These are phyloP conservation scores for Acrocera orbiculus DNA, from an alignment of 2,888 invertebrate genomes.

Conservation along the genomic window DNA sequence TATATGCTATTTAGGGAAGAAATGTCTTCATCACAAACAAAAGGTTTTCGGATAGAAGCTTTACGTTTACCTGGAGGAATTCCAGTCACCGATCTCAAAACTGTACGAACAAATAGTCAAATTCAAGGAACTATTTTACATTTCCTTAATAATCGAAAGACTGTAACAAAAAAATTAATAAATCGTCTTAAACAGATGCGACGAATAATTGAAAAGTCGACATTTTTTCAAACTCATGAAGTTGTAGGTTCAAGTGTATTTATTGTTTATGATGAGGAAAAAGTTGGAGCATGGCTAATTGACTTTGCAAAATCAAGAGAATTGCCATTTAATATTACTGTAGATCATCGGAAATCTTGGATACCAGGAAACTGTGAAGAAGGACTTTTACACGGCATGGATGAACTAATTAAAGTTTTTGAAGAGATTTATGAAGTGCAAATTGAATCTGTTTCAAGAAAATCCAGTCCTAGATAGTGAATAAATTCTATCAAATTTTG, in stretches of 20 bases:
- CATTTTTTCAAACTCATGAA: constrained; percentile 75
- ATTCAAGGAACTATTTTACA: constrained; percentile 53
- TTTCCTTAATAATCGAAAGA: constrained; percentile 50
- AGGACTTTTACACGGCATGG: constrained; percentile 82
- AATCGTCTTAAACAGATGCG: constrained; percentile 61
- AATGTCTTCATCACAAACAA: constrained; percentile 78
- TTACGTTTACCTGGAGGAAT: constrained; percentile 69
- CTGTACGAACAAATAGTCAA: constrained; percentile 59
- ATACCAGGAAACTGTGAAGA: constrained; percentile 91
- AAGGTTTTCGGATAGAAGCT: constrained; percentile 93
- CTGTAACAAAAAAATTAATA: constrained; percentile 49
- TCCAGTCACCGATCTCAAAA: constrained; percentile 76
- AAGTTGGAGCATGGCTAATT: constrained; percentile 88
- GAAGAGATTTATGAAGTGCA: constrained; percentile 26
- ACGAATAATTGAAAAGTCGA: constrained; percentile 60
- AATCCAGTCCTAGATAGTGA: constrained; percentile 8
- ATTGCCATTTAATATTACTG: constrained; percentile 46
- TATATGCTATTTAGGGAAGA: constrained; percentile 95
- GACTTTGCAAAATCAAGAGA: constrained; percentile 88
- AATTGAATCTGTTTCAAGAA: constrained; percentile 8
- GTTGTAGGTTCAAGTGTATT: constrained; percentile 88
- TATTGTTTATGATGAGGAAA: constrained; percentile 76
- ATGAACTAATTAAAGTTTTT: constrained; percentile 67
- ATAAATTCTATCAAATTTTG: too few species aligned
- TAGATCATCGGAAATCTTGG: constrained; percentile 74